Conservation (phyloP, 2,888 invertebrate species). For the Malthinus flaveolus region DNA sequence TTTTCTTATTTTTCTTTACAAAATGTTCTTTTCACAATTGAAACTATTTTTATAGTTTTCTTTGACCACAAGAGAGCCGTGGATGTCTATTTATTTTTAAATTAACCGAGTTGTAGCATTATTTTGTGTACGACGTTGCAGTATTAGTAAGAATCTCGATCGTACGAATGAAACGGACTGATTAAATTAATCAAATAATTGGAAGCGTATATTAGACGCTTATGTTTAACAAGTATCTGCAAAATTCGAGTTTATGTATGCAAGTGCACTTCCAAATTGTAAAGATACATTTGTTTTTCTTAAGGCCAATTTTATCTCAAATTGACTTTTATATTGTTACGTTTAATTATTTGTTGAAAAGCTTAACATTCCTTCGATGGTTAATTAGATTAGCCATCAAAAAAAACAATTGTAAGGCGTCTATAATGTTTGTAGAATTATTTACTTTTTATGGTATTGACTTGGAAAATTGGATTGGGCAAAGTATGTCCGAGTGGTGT, state of each 20-base stretch:
- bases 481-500: no score
- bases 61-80: no score
- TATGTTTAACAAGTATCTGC: not conserved
- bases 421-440: conserved; percentile 35
- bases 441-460: conserved; percentile 29
- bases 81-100: no score
- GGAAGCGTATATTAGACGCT: not conserved
- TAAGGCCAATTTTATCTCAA: no score
- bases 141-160: conserved; percentile 9
- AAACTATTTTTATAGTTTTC: no score
- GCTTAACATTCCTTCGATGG: conserved; percentile 46
- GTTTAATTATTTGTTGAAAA: conserved; percentile 31
- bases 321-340: conserved; percentile 16
- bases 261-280: not conserved
- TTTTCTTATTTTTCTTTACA: no score
- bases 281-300: no score
- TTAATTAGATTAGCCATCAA: conserved; percentile 33
- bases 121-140: no score
- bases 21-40: no score
- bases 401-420: conserved; percentile 24
- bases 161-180: conserved; percentile 23
- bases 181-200: conserved; percentile 19
- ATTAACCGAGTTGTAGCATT: no score
- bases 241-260: not conserved
- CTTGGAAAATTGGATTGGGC: no score